phyloP scores from a whole-genome alignment of 2,888 invertebrate genomes.

The Xylota segnis region DNA sequence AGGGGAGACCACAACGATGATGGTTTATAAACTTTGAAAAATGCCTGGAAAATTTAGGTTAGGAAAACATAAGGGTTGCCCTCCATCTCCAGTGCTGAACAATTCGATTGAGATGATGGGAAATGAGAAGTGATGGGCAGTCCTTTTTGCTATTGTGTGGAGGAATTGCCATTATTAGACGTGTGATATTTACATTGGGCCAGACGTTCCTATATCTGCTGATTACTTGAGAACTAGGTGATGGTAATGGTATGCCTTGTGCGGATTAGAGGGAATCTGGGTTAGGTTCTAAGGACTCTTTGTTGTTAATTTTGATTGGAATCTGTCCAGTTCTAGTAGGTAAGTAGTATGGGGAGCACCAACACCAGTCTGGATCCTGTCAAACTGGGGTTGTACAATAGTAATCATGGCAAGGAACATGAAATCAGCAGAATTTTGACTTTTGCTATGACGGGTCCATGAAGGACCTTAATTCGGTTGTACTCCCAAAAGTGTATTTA shows the following conservation, averaged over 20 bases:
- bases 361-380: too few relatives aligned
- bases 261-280: not conserved
- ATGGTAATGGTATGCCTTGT: not conserved
- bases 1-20: constrained; percentile 68
- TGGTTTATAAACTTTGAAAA: constrained; percentile 68
- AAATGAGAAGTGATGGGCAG: constrained; percentile 52
- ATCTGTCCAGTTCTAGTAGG: too few relatives aligned
- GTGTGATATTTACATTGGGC: constrained; percentile 31
- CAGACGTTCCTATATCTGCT: constrained; percentile 12
- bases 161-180: constrained; percentile 9
- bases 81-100: constrained; percentile 8
- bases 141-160: constrained; percentile 31
- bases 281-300: too few relatives aligned
- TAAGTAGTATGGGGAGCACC: too few relatives aligned
- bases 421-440: too few relatives aligned
- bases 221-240: constrained; percentile 1
- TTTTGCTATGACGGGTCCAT: too few relatives aligned
- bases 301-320: too few relatives aligned
- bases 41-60: constrained; percentile 71
- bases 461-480: too few relatives aligned
- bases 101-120: constrained; percentile 30
- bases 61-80: constrained; percentile 67
- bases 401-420: too few relatives aligned
- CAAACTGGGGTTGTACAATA: too few relatives aligned
- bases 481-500: too few relatives aligned